phyloP scores from a whole-genome alignment of 2,888 invertebrate species.

The Drosophila putrida region DNA sequence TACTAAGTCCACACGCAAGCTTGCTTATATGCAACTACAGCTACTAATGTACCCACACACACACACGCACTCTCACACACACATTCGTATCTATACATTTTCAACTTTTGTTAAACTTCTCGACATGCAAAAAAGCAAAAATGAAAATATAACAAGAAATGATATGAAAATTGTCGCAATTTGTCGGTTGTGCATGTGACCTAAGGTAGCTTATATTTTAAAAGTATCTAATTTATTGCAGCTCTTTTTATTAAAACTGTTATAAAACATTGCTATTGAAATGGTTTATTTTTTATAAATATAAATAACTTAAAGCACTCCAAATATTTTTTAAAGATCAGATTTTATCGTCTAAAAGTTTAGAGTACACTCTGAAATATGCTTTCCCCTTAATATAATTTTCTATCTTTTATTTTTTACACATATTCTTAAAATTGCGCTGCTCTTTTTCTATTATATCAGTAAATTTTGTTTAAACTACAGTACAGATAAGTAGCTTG shows the following conservation, averaged over 20 bases:
- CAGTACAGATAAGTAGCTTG: too few species aligned
- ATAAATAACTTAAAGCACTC: too few species aligned
- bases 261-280: not conserved
- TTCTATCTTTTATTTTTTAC: too few species aligned
- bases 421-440: too few species aligned
- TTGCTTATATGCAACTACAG: constrained; percentile 14
- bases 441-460: too few species aligned
- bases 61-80: not conserved
- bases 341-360: too few species aligned
- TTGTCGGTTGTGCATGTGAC: constrained; percentile 14
- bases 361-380: too few species aligned
- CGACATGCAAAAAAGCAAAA: not conserved
- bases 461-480: too few species aligned
- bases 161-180: constrained; percentile 29
- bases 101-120: constrained; percentile 32
- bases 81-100: constrained; percentile 13
- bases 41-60: constrained; percentile 8
- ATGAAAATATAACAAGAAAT: constrained; percentile 1
- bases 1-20: constrained; percentile 8
- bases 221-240: constrained; percentile 1
- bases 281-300: too few species aligned
- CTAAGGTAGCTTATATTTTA: constrained; percentile 9
- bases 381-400: too few species aligned
- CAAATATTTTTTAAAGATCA: too few species aligned
- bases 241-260: not conserved